Evolutionary conservation across 2,888 invertebrate species (phyloP), one percentile per base, ranked within the genome.

Genomic region (Cheilosia soror): DNA sequence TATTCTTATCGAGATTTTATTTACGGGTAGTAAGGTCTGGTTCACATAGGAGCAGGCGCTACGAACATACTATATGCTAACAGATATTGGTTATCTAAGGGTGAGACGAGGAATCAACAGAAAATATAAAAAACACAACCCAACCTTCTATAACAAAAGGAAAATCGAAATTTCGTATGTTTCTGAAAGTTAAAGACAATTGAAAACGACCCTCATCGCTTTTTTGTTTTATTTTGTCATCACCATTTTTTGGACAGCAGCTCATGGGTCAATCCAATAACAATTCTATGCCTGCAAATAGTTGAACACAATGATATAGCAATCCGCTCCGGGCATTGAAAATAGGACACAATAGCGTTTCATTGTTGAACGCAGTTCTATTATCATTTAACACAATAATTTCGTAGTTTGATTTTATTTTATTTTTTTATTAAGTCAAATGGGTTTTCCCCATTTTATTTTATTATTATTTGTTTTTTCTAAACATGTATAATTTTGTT

Each of bases 171-270:
- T 31, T 31, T 44, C 20, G 6, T 62, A 33, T 33, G 13, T 44
- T 57, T 57, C 9, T 2, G 20, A 68, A 68, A 57, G 55, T 55
- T 2, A 20, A 68, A 44, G 31, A 44, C 68, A 44, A 68, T 68
- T 55, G 29, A 42, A 55, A 27, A 29, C 31, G 55, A 57, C 68
- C 68, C 42, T 44, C 40, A 33, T 57, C 27, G 31, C 13, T 20
- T 29, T 29, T 25, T 55, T 20, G 5, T 40, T 42, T 42, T 15
- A 55, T 68, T 68, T 55, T 13, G 31, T 6, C 47, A 47, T 47
- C 20, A 15, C 7, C 47, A 15, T 20, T 47, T 47, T 47, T 47
- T 7, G 47, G 47, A 20, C 47, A 47, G 47, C 47, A 7, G 7
- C 20, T 15, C 15, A 15, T 47, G 20, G 15, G 47, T 20, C 47